Evolutionary conservation across 2,113 vertebrate genomes (phyloP).

Genomic region (Antechinus stuartii): DNA sequence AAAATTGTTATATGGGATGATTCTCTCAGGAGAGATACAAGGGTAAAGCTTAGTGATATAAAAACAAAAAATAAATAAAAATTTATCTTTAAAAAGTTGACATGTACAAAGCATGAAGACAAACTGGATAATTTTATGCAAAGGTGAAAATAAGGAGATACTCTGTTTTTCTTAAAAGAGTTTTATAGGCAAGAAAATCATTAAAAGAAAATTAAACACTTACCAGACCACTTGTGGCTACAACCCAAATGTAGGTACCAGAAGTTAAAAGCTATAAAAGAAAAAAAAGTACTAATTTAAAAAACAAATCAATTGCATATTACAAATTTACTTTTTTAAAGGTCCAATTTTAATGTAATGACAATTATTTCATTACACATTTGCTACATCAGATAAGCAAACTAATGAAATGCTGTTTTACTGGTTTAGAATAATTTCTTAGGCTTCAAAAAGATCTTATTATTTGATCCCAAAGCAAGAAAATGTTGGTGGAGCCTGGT

Average conservation of each 20-base stretch:
- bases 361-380: conserved; percentile 18
- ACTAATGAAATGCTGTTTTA: conserved; percentile 19
- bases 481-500: not conserved
- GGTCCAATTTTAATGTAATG: conserved; percentile 16
- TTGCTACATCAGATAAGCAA: conserved; percentile 4
- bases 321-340: conserved; percentile 39
- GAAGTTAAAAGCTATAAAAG: conserved; percentile 93
- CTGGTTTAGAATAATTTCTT: conserved; percentile 9
- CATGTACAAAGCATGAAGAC: not conserved
- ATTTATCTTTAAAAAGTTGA: not conserved
- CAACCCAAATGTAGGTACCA: conserved; percentile 95
- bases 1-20: not conserved
- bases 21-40: not conserved
- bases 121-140: not conserved
- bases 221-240: conserved; percentile 96
- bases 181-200: conserved; percentile 32
- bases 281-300: conserved; percentile 81
- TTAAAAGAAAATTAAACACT: conserved; percentile 80
- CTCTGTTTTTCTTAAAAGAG: conserved; percentile 24
- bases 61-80: not conserved
- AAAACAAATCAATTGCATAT: conserved; percentile 65
- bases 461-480: conserved; percentile 8
- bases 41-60: not conserved
- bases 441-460: conserved; percentile 21
- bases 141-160: not conserved